phyloP scores from a whole-genome alignment of 2,797 vertebrate genomes.

The Danio tinwini region DNA sequence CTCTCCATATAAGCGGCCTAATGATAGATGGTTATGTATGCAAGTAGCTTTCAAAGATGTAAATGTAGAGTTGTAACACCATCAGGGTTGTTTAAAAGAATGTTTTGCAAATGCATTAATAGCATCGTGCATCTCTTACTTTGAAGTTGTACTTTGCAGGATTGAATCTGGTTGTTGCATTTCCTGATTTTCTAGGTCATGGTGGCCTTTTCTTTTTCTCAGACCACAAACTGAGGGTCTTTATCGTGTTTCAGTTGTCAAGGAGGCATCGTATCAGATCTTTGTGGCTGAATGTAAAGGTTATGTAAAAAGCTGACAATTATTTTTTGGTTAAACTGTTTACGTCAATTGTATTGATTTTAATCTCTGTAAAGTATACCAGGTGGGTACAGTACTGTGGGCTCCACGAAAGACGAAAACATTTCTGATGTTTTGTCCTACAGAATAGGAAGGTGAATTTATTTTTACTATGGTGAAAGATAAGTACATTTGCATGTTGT shows the following conservation, averaged over 20 bases:
- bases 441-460: too few relatives aligned
- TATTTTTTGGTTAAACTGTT: neutral
- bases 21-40: neutral
- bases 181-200: constrained; percentile 60
- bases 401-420: too few relatives aligned
- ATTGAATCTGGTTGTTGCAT: neutral
- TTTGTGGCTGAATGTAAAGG: constrained; percentile 3
- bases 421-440: too few relatives aligned
- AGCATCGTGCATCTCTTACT: neutral
- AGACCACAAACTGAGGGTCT: constrained; percentile 35
- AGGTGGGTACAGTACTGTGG: too few relatives aligned
- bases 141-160: too few relatives aligned
- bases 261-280: constrained; percentile 1
- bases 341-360: neutral
- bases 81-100: neutral
- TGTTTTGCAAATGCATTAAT: neutral
- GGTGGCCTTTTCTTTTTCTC: constrained; percentile 34
- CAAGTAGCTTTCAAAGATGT: neutral
- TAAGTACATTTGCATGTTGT: too few relatives aligned
- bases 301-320: neutral
- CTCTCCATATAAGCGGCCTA: too few relatives aligned
- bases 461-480: too few relatives aligned
- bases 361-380: too few relatives aligned
- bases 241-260: neutral
- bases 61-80: neutral